Evolutionary conservation across 2,888 invertebrate genomes (phyloP).

Genomic region (Agonopterix arenella): DNA sequence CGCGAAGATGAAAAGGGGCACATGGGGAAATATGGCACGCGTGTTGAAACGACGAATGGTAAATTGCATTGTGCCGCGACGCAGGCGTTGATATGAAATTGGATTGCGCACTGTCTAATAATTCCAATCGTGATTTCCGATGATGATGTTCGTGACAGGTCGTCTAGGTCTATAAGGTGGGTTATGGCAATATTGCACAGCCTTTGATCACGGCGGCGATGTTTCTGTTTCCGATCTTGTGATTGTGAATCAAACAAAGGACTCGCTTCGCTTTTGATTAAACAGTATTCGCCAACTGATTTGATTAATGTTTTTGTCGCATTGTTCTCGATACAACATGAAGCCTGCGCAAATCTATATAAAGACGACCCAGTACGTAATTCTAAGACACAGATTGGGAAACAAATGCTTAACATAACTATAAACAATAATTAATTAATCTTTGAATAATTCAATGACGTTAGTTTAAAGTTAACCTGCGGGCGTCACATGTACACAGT

Average conservation of each 20-base stretch:
- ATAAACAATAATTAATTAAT: slow-evolving; percentile 8
- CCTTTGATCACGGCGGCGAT: too few relatives aligned
- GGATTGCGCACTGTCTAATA: slow-evolving; percentile 62
- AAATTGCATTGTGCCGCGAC: slow-evolving; percentile 58
- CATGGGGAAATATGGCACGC: slow-evolving; percentile 32
- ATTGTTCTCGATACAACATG: too few relatives aligned
- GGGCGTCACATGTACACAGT: slow-evolving; percentile 23
- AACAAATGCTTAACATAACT: too few relatives aligned
- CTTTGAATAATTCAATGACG: slow-evolving; percentile 26
- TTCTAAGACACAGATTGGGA: too few relatives aligned
- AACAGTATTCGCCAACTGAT: too few relatives aligned
- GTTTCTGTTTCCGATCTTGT: too few relatives aligned
- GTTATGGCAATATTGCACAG: neutral
- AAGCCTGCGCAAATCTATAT: too few relatives aligned
- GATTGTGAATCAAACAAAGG: too few relatives aligned
- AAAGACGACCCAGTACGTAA: too few relatives aligned
- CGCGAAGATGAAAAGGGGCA: slow-evolving; percentile 43
- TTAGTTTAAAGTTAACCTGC: slow-evolving; percentile 26
- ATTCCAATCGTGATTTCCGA: slow-evolving; percentile 59
- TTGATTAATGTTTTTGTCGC: too few relatives aligned
- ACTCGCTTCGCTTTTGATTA: too few relatives aligned
- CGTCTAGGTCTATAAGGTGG: neutral
- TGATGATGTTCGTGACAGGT: slow-evolving; percentile 55
- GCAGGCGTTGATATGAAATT: slow-evolving; percentile 52
- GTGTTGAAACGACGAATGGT: slow-evolving; percentile 53